Conservation (phyloP, 2,797 vertebrate genomes). For the Phalanger gymnotis region DNA sequence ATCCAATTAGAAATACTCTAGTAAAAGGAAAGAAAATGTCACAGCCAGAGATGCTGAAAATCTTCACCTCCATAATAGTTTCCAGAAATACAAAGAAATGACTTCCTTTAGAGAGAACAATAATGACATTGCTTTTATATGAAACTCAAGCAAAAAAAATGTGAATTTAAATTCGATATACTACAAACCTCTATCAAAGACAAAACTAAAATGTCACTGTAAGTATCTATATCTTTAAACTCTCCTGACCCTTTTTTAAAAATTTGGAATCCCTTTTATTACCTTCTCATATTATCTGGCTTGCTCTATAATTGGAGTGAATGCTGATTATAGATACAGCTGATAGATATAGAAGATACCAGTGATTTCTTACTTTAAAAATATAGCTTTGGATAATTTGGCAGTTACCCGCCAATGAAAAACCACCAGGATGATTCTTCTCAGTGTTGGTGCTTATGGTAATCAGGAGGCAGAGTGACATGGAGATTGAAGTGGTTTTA, state of each 20-base stretch:
- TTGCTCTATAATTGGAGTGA: conserved; percentile 52
- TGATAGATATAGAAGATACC: conserved; percentile 69
- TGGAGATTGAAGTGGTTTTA: not conserved
- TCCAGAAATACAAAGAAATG: conserved; percentile 46
- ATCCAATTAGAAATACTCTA: conserved; percentile 17
- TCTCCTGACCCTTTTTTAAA: conserved; percentile 60
- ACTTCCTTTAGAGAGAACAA: not conserved
- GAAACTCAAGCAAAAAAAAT: conserved; percentile 49
- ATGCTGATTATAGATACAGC: conserved; percentile 72
- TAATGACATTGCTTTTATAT: conserved; percentile 31
- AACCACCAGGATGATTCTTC: conserved; percentile 67
- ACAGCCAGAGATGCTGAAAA: conserved; percentile 44
- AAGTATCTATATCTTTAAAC: conserved; percentile 62
- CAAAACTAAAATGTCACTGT: conserved; percentile 37
- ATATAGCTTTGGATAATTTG: conserved; percentile 72
- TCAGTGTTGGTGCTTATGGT: conserved; percentile 45
- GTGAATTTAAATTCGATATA: conserved; percentile 47
- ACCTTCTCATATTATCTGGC: conserved; percentile 50
- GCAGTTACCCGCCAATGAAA: conserved; percentile 60
- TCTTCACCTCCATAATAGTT: not conserved
- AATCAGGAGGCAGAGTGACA: conserved; percentile 57
- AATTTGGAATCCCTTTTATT: conserved; percentile 71
- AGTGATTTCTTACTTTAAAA: conserved; percentile 77
- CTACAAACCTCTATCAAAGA: not conserved
- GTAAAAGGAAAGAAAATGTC: not conserved